These are phyloP conservation scores for Agraylea sexmaculata DNA, from an alignment of 1,140 invertebrate species.

Conservation along the genomic window DNA sequence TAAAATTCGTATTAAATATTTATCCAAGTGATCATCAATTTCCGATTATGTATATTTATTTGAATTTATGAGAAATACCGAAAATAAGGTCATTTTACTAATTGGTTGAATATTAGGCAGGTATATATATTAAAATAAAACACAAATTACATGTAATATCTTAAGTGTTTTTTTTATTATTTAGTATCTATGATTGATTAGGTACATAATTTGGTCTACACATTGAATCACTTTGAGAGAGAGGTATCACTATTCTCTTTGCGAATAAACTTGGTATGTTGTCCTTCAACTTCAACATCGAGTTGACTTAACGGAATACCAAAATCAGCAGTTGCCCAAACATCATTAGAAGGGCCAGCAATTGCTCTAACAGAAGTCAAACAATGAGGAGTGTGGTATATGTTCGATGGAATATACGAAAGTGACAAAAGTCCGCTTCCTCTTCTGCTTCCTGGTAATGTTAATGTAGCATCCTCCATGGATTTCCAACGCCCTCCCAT, in stretches of 20 bases:
- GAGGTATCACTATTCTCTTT: conserved; percentile 21
- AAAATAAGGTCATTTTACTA: neutral
- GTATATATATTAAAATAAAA: too few relatives aligned
- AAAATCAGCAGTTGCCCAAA: conserved; percentile 34
- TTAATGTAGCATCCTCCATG: conserved; percentile 44
- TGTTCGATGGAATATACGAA: conserved; percentile 20
- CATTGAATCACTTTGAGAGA: conserved; percentile 15
- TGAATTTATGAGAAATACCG: neutral
- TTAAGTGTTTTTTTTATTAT: conserved; percentile 13
- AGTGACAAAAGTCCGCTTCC: conserved; percentile 20
- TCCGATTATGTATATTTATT: neutral
- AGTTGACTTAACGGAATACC: conserved; percentile 35
- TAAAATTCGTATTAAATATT: neutral
- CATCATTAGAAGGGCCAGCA: conserved; percentile 29
- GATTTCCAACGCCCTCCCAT: conserved; percentile 43
- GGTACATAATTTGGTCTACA: conserved; percentile 21
- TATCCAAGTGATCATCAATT: neutral
- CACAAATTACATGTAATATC: neutral
- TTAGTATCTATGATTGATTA: conserved; percentile 12
- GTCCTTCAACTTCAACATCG: conserved; percentile 20
- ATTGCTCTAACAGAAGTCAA: conserved; percentile 16
- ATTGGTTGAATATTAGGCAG: too few relatives aligned
- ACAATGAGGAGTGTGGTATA: conserved; percentile 22
- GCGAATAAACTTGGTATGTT: conserved; percentile 18
- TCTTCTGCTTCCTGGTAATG: conserved; percentile 23